phyloP scores from a whole-genome alignment of 1,140 invertebrate species.

The Ceratoteleas bidentatus region DNA sequence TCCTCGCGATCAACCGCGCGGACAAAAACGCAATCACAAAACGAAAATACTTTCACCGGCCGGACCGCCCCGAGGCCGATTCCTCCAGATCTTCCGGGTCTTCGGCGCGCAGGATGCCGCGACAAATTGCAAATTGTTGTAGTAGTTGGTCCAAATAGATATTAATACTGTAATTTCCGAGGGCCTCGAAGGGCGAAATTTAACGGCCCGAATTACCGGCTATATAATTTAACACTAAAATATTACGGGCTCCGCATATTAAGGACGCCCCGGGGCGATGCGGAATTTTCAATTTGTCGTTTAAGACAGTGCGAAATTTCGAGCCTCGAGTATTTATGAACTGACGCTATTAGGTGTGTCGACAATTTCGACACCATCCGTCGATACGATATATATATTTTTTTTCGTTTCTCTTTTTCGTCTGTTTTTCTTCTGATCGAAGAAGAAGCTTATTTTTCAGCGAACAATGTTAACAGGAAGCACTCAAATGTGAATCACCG shows the following conservation, averaged over 20 bases:
- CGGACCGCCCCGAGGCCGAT: constrained; percentile 6
- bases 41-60: constrained; percentile 54
- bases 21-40: constrained; percentile 44
- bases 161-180: too few relatives aligned
- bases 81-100: constrained; percentile 44
- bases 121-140: constrained; percentile 60
- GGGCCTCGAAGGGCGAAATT: too few relatives aligned
- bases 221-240: too few relatives aligned
- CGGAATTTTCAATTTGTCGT: constrained; percentile 39
- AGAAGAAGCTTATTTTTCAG: too few relatives aligned
- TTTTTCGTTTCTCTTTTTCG: too few relatives aligned
- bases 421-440: too few relatives aligned
- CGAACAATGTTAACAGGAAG: too few relatives aligned
- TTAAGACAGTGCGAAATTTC: constrained; percentile 28
- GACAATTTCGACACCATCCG: too few relatives aligned
- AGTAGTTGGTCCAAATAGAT: constrained; percentile 54
- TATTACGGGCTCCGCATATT: constrained; percentile 42
- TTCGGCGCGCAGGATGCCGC: constrained; percentile 40
- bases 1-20: constrained; percentile 34
- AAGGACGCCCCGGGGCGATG: constrained; percentile 16
- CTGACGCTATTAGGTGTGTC: too few relatives aligned
- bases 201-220: too few relatives aligned
- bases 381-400: too few relatives aligned
- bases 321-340: not conserved
- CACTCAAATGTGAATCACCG: not conserved